Evolutionary conservation across 2,797 vertebrate genomes (phyloP), one percentile per base, ranked within the genome.

Genomic region (Borostomias antarcticus): DNA sequence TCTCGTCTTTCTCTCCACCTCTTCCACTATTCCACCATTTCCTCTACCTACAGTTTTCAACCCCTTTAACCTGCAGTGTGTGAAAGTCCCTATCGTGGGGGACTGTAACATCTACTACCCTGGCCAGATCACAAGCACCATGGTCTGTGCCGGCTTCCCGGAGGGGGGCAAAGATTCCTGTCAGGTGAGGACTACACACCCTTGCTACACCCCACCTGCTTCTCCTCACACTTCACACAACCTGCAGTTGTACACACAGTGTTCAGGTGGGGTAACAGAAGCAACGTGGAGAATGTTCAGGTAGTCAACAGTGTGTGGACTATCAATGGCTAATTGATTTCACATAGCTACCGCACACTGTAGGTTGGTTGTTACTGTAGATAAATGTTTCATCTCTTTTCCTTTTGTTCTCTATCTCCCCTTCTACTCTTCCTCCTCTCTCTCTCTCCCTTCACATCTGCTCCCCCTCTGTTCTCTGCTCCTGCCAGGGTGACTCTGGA

Each of bases 401-500:
- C 10, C 28, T n/a, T 19, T 5, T 33, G 28, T 58, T 15, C 56
- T 19, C 23, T 17, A 32, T 11, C 30, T 21, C n/a, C 33, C 28
- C 3, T 40, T 25, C 37, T 29, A 11, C 8, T 13, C 17, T 17
- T 3, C 26, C 26, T 11, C 1, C 9, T 47, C 8, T 9, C 15
- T 32, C 2, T 29, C 9, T 21, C n/a, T 45, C 26, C 19, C 2
- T 17, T 11, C n/a, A n/a, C n/a, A n/a, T n/a, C n/a, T n/a, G n/a
- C n/a, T n/a, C n/a, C n/a, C n/a, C n/a, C n/a, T n/a, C n/a, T n/a
- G n/a, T n/a, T n/a, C n/a, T n/a, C n/a, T n/a, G n/a, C n/a, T 7
- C 28, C 19, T 23, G 7, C 23, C 76, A 91, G 95, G 93, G 90
- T 56, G 94, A 96, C 85, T 96, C 94, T 0, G 94, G 95, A 0